Percentiles rank a stretch among this genome's conserved stretches.
Evolutionary conservation across 2,113 vertebrate species (phyloP).

Genomic region (Perognathus longimembris): DNA sequence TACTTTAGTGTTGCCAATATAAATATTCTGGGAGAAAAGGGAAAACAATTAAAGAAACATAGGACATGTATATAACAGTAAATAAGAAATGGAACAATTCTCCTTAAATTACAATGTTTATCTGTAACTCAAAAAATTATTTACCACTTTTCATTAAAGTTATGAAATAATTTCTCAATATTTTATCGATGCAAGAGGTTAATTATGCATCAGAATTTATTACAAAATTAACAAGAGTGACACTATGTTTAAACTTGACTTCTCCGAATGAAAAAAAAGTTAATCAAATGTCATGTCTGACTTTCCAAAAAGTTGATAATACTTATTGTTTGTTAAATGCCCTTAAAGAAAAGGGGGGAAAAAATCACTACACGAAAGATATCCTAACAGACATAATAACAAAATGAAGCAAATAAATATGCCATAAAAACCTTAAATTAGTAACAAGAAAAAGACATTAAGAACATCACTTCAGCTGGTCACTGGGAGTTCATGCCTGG

Average conservation of each 20-base stretch:
- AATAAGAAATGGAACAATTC: not conserved
- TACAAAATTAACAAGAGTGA: not conserved
- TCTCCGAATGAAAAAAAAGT: not conserved
- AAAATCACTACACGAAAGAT: not conserved
- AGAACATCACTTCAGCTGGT: not conserved
- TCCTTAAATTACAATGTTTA: not conserved
- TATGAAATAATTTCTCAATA: not conserved
- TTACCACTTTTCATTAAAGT: not conserved
- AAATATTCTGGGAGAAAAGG: not conserved
- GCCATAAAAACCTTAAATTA: conserved; percentile 27
- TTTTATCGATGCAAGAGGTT: too few relatives aligned
- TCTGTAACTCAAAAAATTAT: not conserved
- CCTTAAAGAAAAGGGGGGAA: not conserved
- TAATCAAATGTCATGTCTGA: not conserved
- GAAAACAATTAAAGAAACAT: not conserved
- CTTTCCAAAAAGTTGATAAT: not conserved
- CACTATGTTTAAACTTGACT: not conserved
- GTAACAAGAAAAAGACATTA: not conserved
- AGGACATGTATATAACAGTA: not conserved
- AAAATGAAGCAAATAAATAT: not conserved
- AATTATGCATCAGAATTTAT: too few relatives aligned
- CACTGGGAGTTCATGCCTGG: too few relatives aligned
- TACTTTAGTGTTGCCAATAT: not conserved
- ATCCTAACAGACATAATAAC: not conserved
- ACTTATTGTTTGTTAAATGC: not conserved